Percentiles rank a stretch among this genome's conserved stretches.
Evolutionary conservation across 2,888 invertebrate species (phyloP).

Genomic region (Ditula angustiorana): DNA sequence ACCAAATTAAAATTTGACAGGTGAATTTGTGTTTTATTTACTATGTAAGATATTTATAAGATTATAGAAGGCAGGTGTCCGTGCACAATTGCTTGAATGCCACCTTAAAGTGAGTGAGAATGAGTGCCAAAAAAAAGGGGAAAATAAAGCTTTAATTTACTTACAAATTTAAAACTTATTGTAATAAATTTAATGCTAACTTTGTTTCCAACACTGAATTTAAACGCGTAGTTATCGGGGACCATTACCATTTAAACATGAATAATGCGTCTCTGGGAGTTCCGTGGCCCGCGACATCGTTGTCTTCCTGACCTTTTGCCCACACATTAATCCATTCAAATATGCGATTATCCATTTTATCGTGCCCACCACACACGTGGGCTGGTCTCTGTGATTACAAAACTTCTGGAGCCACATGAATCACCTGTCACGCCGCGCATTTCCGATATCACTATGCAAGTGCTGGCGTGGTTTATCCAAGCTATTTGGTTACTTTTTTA

Average conservation of each 20-base stretch:
- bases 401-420: constrained; percentile 27
- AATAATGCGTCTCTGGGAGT: constrained; percentile 49
- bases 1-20: no score
- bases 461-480: neutral
- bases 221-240: constrained; percentile 49
- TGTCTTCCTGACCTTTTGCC: constrained; percentile 46
- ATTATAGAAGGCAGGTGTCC: no score
- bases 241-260: constrained; percentile 54
- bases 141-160: constrained; percentile 19
- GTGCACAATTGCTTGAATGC: no score
- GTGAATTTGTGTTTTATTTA: no score
- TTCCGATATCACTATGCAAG: constrained; percentile 24
- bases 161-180: constrained; percentile 19
- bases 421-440: constrained; percentile 27
- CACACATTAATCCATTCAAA: constrained; percentile 47
- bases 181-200: constrained; percentile 44
- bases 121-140: neutral
- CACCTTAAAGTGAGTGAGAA: no score
- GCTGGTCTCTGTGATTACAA: constrained; percentile 34
- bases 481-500: neutral
- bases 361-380: constrained; percentile 38
- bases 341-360: constrained; percentile 46
- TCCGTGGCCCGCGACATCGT: constrained; percentile 44
- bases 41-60: no score
- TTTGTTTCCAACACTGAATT: constrained; percentile 42